phyloP scores from a whole-genome alignment of 2,797 vertebrate species.

The Distichodus sexfasciatus region DNA sequence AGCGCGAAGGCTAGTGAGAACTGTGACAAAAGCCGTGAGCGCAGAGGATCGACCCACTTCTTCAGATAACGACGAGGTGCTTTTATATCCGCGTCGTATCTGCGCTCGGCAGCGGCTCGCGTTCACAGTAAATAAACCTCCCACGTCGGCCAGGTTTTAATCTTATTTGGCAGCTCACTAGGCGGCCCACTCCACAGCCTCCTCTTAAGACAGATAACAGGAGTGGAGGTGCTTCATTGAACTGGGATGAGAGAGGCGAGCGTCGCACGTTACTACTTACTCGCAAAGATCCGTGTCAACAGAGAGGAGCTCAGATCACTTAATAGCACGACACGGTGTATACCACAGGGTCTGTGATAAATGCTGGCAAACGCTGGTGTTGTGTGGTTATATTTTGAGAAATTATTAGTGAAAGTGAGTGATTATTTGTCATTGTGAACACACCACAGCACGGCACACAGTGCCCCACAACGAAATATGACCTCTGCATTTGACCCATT shows the following conservation, averaged over 20 bases:
- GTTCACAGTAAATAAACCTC: constrained; percentile 51
- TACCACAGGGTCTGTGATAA: neutral
- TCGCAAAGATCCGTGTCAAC: no score
- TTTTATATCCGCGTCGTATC: constrained; percentile 38
- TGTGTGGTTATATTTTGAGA: no score
- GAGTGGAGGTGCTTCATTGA: neutral
- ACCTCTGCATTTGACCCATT: no score
- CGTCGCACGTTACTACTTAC: neutral
- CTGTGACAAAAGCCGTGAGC: neutral
- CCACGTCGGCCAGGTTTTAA: constrained; percentile 27
- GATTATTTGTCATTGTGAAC: no score
- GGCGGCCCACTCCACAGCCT: neutral
- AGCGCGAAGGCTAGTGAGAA: neutral
- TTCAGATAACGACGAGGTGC: constrained; percentile 32
- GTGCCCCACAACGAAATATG: no score
- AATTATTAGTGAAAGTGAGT: no score
- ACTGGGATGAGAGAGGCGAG: neutral
- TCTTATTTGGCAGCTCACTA: constrained; percentile 26
- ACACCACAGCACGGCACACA: no score
- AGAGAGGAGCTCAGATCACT: neutral
- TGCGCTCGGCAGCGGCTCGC: constrained; percentile 24
- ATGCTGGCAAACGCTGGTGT: neutral
- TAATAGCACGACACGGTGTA: no score
- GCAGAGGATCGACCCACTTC: constrained; percentile 37
- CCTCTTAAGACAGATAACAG: neutral